phyloP scores from a whole-genome alignment of 2,113 vertebrate species.

The Octodon degus region DNA sequence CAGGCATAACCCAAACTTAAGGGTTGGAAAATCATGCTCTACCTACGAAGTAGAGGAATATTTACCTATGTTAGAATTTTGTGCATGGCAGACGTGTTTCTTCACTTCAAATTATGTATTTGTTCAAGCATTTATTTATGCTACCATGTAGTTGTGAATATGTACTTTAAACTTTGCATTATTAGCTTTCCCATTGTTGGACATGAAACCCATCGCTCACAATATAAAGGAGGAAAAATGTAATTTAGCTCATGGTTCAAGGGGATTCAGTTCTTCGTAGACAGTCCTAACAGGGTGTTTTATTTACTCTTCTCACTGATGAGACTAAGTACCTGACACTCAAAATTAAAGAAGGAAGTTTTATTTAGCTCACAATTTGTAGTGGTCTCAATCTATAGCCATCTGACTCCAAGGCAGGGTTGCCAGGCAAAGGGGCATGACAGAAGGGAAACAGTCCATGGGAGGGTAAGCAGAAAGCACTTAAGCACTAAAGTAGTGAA shows the following conservation, averaged over 20 bases:
- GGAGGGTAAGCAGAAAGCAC: background rate
- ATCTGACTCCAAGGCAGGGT: background rate
- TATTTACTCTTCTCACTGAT: background rate
- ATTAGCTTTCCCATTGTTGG: background rate
- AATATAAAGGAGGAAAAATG: background rate
- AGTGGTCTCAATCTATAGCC: background rate
- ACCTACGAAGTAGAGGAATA: background rate
- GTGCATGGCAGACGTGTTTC: background rate
- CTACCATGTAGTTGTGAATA: background rate
- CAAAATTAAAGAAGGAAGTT: background rate
- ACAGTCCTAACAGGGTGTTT: background rate
- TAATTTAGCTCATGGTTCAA: background rate
- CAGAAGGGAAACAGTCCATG: background rate
- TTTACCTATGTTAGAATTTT: constrained; percentile 25
- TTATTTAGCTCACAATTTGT: background rate
- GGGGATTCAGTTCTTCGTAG: background rate
- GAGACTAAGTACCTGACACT: background rate
- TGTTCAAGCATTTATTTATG: background rate
- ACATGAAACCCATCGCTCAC: background rate
- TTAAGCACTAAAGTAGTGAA: background rate
- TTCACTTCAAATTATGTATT: background rate
- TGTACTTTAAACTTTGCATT: background rate
- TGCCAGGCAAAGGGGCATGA: background rate
- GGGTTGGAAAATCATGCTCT: background rate
- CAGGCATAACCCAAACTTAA: background rate